Evolutionary conservation across 2,888 invertebrate species (phyloP).

Genomic region (Zygothrica quintamaculata): DNA sequence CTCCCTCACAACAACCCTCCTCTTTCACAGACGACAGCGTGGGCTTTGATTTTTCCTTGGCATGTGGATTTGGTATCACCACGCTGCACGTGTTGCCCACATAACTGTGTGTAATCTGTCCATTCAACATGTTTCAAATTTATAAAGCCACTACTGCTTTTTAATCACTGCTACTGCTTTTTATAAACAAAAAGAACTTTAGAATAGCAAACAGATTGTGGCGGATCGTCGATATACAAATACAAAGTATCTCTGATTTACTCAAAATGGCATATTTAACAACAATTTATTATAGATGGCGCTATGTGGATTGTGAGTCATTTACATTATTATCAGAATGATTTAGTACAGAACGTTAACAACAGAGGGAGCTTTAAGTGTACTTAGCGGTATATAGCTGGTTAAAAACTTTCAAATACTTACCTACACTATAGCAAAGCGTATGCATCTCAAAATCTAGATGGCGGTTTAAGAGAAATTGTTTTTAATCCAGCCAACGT

Average conservation of each 20-base stretch:
- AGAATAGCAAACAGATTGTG: constrained; percentile 37
- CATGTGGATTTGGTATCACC: constrained; percentile 68
- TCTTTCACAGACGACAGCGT: constrained; percentile 42
- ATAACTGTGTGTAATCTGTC: constrained; percentile 72
- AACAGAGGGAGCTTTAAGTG: too few species aligned
- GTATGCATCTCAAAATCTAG: too few species aligned
- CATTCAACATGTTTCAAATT: constrained; percentile 69
- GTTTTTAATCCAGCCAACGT: too few species aligned
- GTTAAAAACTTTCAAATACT: too few species aligned
- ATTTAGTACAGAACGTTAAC: too few species aligned
- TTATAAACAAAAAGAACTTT: constrained; percentile 62
- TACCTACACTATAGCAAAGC: too few species aligned
- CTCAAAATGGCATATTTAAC: constrained; percentile 6
- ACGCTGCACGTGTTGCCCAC: constrained; percentile 67
- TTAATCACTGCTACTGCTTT: constrained; percentile 21
- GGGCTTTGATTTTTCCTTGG: constrained; percentile 59
- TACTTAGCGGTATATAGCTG: too few species aligned
- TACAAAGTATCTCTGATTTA: constrained; percentile 6
- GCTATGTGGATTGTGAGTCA: too few species aligned
- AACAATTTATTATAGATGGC: constrained; percentile 35
- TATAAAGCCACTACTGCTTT: constrained; percentile 64
- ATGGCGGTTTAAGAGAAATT: too few species aligned
- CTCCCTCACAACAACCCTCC: constrained; percentile 37
- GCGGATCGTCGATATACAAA: constrained; percentile 39
- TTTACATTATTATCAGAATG: too few species aligned